phyloP scores from a whole-genome alignment of 2,888 invertebrate genomes.

The Himalopsyche anomala region DNA sequence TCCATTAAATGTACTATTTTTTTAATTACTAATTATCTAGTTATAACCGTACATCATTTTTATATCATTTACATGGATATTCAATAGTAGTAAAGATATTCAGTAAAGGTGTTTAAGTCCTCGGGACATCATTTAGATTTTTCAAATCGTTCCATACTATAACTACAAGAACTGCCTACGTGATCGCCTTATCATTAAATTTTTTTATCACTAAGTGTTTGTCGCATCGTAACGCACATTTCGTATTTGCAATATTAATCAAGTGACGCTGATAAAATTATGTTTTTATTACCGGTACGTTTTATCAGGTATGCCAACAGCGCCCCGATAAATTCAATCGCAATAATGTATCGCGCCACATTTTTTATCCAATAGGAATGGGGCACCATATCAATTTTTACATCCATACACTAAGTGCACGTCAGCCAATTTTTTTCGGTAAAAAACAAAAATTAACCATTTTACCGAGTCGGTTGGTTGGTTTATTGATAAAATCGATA shows the following conservation, averaged over 20 bases:
- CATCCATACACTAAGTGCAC: background rate
- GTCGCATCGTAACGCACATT: background rate
- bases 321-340: background rate
- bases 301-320: background rate
- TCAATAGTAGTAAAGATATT: no score
- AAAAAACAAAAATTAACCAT: background rate
- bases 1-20: no score
- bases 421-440: background rate
- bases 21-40: no score
- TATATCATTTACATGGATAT: no score
- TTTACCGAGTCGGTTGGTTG: background rate
- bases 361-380: constrained; percentile 8
- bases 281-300: background rate
- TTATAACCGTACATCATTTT: no score
- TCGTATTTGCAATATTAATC: background rate
- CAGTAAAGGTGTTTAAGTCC: no score
- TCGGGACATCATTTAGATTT: no score
- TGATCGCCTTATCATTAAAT: background rate
- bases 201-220: background rate
- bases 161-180: no score
- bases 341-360: background rate
- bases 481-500: background rate
- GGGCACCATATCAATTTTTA: background rate
- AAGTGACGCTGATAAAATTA: background rate
- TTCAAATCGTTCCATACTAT: no score